Evolutionary conservation across 2,888 invertebrate genomes (phyloP).

Genomic region (Trachelus tabidus): DNA sequence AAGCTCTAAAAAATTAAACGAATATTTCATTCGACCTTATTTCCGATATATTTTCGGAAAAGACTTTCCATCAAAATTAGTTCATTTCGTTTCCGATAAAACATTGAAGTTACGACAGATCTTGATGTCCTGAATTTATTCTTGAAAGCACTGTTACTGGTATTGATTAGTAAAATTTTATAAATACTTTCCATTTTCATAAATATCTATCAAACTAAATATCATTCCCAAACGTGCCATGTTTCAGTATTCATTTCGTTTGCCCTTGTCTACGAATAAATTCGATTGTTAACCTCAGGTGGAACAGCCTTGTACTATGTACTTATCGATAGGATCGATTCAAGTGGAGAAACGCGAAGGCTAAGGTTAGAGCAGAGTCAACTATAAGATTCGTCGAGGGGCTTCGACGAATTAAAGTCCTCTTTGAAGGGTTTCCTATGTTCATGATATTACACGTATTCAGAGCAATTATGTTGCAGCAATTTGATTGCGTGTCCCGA

Average conservation of each 20-base stretch:
- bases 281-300: not conserved
- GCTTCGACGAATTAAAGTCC: conserved; percentile 44
- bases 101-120: no score
- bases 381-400: conserved; percentile 34
- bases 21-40: not conserved
- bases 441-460: not conserved
- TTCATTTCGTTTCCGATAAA: not conserved
- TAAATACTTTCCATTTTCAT: not conserved
- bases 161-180: not conserved
- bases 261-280: not conserved
- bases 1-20: conserved; percentile 75
- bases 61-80: conserved; percentile 11
- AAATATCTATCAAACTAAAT: not conserved
- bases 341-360: conserved; percentile 20
- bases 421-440: conserved; percentile 41
- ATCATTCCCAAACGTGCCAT: not conserved
- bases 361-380: conserved; percentile 42
- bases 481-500: not conserved
- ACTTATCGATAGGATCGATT: conserved; percentile 7
- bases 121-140: not conserved
- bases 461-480: not conserved
- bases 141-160: not conserved
- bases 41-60: not conserved
- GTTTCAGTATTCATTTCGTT: not conserved
- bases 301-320: not conserved